A percentile compares a stretch with the other conserved stretches of the same genome.
phyloP scores from a whole-genome alignment of 2,113 vertebrate species.

The Capra hircus region DNA sequence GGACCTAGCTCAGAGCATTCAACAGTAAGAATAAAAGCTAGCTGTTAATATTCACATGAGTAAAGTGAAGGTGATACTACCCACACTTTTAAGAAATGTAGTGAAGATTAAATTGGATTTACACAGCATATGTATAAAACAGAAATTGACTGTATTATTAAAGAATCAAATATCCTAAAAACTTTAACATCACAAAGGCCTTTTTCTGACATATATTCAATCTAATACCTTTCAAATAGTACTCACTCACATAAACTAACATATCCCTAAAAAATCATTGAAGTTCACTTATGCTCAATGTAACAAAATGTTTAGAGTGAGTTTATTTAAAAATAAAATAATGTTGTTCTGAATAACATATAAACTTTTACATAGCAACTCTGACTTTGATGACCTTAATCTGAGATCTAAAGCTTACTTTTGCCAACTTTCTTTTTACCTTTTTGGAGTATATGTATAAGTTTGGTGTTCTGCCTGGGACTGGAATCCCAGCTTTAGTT shows the following conservation, averaged over 20 bases:
- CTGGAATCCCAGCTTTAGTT: constrained; percentile 99
- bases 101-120: background rate
- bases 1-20: background rate
- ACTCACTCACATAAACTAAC: background rate
- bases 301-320: background rate
- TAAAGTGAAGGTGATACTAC: background rate
- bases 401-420: background rate
- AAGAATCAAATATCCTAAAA: background rate
- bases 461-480: constrained; percentile 97
- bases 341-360: background rate
- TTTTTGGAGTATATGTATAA: constrained; percentile 98
- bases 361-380: background rate
- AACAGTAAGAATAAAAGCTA: background rate
- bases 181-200: background rate
- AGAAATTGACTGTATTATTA: background rate
- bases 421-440: constrained; percentile 79
- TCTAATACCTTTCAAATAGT: background rate
- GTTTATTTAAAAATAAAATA: constrained; percentile 2
- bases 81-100: background rate
- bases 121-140: background rate
- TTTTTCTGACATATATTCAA: background rate
- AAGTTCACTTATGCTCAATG: background rate
- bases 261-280: background rate
- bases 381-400: background rate
- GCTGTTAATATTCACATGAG: background rate